A percentile compares a stretch with the other conserved stretches of the same genome.
Conservation (phyloP, 2,888 invertebrate species). For the Drosophila eohydei region DNA sequence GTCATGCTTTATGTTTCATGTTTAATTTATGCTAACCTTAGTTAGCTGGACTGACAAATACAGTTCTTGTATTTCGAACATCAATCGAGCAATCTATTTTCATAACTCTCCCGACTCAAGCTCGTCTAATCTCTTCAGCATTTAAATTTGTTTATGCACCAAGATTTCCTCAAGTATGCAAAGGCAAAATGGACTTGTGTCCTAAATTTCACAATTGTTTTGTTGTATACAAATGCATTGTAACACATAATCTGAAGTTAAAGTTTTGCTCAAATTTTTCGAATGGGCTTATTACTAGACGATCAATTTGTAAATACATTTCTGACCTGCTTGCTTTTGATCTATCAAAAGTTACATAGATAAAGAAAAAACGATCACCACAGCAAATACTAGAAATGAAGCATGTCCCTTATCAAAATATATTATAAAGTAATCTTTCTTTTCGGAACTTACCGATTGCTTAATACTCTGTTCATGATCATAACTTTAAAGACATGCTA, state of each 20-base stretch:
- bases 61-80: slow-evolving; percentile 5
- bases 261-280: slow-evolving; percentile 3
- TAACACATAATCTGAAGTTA: slow-evolving; percentile 10
- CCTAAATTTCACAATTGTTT: neutral
- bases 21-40: slow-evolving; percentile 16
- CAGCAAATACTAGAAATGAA: neutral
- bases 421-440: neutral
- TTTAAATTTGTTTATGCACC: slow-evolving; percentile 46
- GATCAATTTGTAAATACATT: slow-evolving; percentile 3
- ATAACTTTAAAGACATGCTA: neutral
- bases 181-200: neutral
- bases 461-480: slow-evolving; percentile 3
- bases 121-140: slow-evolving; percentile 7
- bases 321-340: neutral
- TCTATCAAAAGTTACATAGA: neutral
- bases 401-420: slow-evolving; percentile 11
- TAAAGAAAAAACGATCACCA: neutral
- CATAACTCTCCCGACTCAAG: neutral
- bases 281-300: neutral
- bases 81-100: neutral
- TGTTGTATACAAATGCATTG: slow-evolving; percentile 8
- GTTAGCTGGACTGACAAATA: slow-evolving; percentile 22
- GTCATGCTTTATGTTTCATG: slow-evolving; percentile 31
- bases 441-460: neutral
- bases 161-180: slow-evolving; percentile 9